Conservation (phyloP, 1,140 invertebrate species). For the Calephelis nemesis region DNA sequence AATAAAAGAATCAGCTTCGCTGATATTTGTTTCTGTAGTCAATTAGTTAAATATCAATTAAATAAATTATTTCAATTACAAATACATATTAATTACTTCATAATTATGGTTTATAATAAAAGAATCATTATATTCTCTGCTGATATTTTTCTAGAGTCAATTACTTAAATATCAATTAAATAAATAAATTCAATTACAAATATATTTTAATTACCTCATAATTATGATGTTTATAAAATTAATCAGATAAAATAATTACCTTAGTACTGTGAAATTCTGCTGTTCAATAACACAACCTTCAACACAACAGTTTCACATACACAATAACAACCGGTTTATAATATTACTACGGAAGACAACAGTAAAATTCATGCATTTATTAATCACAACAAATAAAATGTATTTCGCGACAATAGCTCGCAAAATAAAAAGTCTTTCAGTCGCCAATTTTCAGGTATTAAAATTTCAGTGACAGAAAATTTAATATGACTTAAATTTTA, state of each 20-base stretch:
- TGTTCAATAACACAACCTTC: constrained; percentile 58
- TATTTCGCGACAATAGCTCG: background rate
- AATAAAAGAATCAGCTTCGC: too few relatives aligned
- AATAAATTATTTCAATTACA: background rate
- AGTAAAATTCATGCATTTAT: background rate
- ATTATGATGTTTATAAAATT: background rate
- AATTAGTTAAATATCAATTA: background rate
- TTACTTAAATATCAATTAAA: background rate
- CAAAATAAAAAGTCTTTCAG: background rate
- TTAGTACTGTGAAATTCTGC: constrained; percentile 49
- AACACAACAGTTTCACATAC: constrained; percentile 46
- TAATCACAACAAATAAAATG: background rate
- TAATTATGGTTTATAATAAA: background rate
- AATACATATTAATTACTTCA: background rate
- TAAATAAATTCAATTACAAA: background rate
- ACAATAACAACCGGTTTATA: constrained; percentile 25
- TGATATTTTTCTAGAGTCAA: background rate
- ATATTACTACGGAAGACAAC: background rate
- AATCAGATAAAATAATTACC: constrained; percentile 37
- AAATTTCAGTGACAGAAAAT: too few relatives aligned
- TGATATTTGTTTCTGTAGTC: too few relatives aligned
- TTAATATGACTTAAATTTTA: background rate
- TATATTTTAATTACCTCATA: background rate
- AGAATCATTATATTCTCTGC: too few relatives aligned
- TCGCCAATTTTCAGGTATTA: background rate